phyloP scores from a whole-genome alignment of 2,888 invertebrate species.

The Chymomyza caudatula region DNA sequence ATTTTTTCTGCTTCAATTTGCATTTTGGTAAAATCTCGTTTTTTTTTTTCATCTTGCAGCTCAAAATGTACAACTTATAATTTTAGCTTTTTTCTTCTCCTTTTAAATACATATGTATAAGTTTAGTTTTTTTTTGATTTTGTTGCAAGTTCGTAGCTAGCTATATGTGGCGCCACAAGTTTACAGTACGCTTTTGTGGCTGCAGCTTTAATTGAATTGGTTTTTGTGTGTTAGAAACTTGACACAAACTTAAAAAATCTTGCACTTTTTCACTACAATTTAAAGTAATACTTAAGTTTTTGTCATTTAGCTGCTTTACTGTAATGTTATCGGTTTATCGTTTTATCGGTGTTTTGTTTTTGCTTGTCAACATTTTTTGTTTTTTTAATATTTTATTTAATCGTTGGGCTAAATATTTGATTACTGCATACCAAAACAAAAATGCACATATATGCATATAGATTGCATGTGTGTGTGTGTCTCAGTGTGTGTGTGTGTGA shows the following conservation, averaged over 20 bases:
- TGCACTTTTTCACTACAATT: conserved; percentile 43
- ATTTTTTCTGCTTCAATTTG: conserved; percentile 50
- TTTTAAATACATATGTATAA: conserved; percentile 4
- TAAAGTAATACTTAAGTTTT: conserved; percentile 63
- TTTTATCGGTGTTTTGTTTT: conserved; percentile 28
- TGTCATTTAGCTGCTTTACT: conserved; percentile 13
- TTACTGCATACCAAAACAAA: conserved; percentile 52
- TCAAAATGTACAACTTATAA: conserved; percentile 54
- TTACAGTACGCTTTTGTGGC: not conserved
- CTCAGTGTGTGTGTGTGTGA: conserved; percentile 2
- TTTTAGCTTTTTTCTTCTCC: conserved; percentile 12
- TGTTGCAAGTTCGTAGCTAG: not conserved
- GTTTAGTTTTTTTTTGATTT: conserved; percentile 7
- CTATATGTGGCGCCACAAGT: not conserved
- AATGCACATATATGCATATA: not conserved
- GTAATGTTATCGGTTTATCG: conserved; percentile 1
- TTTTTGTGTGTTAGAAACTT: not conserved
- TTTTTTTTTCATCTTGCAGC: conserved; percentile 28
- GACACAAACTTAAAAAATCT: conserved; percentile 25
- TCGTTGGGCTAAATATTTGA: conserved; percentile 77
- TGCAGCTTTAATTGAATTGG: not conserved
- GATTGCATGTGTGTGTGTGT: not conserved
- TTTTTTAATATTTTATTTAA: conserved; percentile 58
- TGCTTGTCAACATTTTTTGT: conserved; percentile 39
- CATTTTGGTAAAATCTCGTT: conserved; percentile 55